A percentile compares a stretch with the other conserved stretches of the same genome.
Conservation (phyloP, 2,797 vertebrate genomes). For the Characodon lateralis region DNA sequence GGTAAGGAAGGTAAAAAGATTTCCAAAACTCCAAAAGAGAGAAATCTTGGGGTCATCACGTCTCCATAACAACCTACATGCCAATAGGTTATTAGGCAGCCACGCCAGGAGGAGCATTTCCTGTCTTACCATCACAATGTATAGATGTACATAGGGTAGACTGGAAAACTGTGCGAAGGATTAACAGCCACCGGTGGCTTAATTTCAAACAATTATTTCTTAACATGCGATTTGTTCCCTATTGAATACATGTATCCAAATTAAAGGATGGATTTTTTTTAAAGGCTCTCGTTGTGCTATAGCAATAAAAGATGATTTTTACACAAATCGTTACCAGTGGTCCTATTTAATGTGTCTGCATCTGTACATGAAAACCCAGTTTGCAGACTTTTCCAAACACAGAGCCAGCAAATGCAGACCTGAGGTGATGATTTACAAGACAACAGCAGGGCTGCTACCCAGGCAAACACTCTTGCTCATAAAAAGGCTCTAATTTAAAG, state of each 20-base stretch:
- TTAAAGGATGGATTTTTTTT: background rate
- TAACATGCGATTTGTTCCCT: too few relatives aligned
- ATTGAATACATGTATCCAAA: too few relatives aligned
- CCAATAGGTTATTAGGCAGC: too few relatives aligned
- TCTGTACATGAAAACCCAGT: background rate
- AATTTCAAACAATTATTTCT: background rate
- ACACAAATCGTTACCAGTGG: background rate
- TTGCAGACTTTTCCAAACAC: background rate
- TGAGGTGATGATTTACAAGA: constrained; percentile 47
- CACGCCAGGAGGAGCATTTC: too few relatives aligned
- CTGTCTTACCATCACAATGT: too few relatives aligned
- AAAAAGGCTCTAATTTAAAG: constrained; percentile 54
- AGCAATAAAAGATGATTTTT: background rate
- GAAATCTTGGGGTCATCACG: too few relatives aligned
- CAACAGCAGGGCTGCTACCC: background rate
- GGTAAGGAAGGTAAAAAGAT: background rate
- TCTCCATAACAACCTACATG: too few relatives aligned
- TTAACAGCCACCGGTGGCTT: background rate
- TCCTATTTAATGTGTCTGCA: background rate
- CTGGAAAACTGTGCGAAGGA: too few relatives aligned
- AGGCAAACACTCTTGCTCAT: constrained; percentile 34
- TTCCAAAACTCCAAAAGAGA: too few relatives aligned
- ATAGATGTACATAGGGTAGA: too few relatives aligned
- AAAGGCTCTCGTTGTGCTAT: background rate
- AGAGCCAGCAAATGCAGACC: constrained; percentile 17